Base-by-base conservation (phyloP, 2,888 invertebrate species). In the Troides aeacus region DNA sequence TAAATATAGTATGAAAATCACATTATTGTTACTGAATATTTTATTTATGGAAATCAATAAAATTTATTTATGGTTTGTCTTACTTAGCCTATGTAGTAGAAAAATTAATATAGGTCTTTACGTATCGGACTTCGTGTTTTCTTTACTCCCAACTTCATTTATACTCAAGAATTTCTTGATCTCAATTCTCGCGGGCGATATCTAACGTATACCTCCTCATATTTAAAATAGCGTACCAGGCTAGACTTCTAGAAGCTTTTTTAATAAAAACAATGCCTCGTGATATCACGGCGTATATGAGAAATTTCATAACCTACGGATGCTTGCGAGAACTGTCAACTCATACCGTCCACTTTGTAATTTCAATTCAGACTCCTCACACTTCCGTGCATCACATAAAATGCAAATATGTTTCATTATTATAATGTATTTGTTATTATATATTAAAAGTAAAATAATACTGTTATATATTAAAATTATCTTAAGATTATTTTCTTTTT, bases 301-400 rank as follows among this genome's bases (percentile, higher is more conserved):
- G 60, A 70, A 62, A 66, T 66, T 66, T 70, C 70, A 70, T 70
- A 70, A 60, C 66, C 66, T 63, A 66, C 62, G 62, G 59, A 42
- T 56, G 70, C 63, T 42, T 21, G 63, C 50, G 30, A 62, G 58
- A 50, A 63, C 70, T 70, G 70, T 63, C 70, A 66, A 66, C 63
- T 70, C 50, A 59, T 60, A 59, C 39, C 39, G 66, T 66, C 60
- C 62, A 63, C 63, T 39, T 56, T 56, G 63, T 70, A 70, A 70
- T 63, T 63, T 56, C 66, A 66, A 60, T 53, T 63, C 46, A 15
- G 46, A 1, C 12, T 46, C 24, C 30, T 36, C 62, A 59, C 53
- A 60, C 39, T 62, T 66, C 36, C 42, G 53, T 30, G 2, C 62
- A 56, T 53, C 23, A 56, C 60, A 59, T 61, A 24, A 64, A 61